Evolutionary conservation across 2,888 invertebrate species (phyloP), one percentile per base, ranked within the genome.

Genomic region (Lagria hirta): DNA sequence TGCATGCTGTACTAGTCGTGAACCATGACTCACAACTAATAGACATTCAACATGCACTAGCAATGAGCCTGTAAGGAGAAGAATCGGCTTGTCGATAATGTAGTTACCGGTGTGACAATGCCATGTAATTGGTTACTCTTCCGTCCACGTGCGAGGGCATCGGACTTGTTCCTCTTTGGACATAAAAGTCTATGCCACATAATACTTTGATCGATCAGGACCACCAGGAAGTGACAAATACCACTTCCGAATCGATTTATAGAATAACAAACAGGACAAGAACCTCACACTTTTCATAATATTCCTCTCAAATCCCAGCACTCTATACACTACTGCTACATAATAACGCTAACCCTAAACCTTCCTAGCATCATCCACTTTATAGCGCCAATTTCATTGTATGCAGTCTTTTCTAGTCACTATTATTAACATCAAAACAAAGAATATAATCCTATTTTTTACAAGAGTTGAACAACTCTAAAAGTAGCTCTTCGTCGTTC

Each of bases 91-190:
- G 47, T 47, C 17, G 24, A 33, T 37, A 24, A 24, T 41, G 37
- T 43, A 33, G 35, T 44, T 33, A 24, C 29, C 40, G 45, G 40
- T 46, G 52, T 48, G 59, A 58, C 60, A 58, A 60, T 62, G 51
- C 51, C 46, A 40, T 60, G 67, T 68, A 69, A 68, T 68, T 67
- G 66, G 64, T 56, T 56, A 54, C 55, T 55, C 66, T 68, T 67
- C 66, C 68, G 69, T 67, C 65, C 66, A 67, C 68, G 68, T 68
- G 68, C 65, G 59, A 46, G 63, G 61, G 58, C 61, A 65, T 61
- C 62, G 62, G 50, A 57, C 55, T 53, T 41, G 48, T 44, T 41
- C 30, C 18, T 28, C 16, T 37, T 24, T 37, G 37, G 50, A 40
- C 36, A 24, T 44, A 50, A 35, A 48, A 45, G 37, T 43, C 58